These are phyloP conservation scores for Aviceda subcristata DNA, from an alignment of 2,113 vertebrate species.

Conservation along the genomic window DNA sequence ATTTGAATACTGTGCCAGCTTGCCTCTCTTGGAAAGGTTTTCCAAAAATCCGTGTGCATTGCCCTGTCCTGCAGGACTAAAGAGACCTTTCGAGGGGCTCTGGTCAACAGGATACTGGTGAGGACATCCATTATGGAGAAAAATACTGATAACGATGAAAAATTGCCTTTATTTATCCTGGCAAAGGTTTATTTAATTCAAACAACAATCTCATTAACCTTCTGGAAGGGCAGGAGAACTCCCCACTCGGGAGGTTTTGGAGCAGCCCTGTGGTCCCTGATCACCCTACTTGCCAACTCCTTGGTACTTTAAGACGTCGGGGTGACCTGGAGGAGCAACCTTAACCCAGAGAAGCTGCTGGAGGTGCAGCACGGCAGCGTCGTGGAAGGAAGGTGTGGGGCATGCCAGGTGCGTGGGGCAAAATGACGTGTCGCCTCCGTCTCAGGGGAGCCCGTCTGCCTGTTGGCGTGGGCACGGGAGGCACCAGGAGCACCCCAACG, in stretches of 20 bases:
- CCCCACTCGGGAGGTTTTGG: background rate
- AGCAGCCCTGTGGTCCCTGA: background rate
- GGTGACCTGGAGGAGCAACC: background rate
- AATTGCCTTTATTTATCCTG: background rate
- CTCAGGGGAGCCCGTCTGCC: background rate
- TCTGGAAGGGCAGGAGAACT: background rate
- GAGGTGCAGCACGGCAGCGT: background rate
- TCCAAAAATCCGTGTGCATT: background rate
- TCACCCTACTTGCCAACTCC: background rate
- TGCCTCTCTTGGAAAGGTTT: background rate
- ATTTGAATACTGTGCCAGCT: conserved; percentile 18
- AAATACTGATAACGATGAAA: background rate
- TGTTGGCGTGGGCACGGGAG: background rate
- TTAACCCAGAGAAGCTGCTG: background rate
- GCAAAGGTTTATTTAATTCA: background rate
- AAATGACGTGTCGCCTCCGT: background rate
- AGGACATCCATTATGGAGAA: background rate
- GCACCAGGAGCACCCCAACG: background rate
- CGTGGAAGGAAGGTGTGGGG: background rate
- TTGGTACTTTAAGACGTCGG: background rate
- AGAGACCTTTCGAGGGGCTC: background rate
- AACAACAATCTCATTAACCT: background rate
- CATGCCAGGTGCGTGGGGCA: background rate
- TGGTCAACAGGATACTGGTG: background rate
- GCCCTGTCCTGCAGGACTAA: background rate